These are phyloP conservation scores for Solenopsis invicta DNA, from an alignment of 1,140 invertebrate species.

Conservation along the genomic window DNA sequence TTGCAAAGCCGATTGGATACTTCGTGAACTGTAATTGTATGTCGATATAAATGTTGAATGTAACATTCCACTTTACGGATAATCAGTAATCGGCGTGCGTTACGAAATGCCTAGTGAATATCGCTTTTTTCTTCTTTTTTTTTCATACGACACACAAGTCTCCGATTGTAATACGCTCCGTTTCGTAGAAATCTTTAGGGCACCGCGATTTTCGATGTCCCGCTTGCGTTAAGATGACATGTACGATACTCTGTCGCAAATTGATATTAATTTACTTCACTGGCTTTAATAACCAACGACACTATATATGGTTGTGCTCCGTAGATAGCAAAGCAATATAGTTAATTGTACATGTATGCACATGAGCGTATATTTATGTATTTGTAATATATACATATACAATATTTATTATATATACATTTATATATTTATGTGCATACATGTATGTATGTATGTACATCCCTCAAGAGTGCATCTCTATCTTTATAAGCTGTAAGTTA, in stretches of 20 bases:
- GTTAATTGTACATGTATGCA: slow-evolving; percentile 42
- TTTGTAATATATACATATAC: slow-evolving; percentile 10
- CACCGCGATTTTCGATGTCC: slow-evolving; percentile 13
- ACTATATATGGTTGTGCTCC: slow-evolving; percentile 71
- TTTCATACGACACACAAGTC: neutral
- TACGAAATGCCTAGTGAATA: slow-evolving; percentile 43
- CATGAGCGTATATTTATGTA: neutral
- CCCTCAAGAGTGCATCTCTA: slow-evolving; percentile 27
- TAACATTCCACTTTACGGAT: slow-evolving; percentile 65
- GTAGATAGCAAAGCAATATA: slow-evolving; percentile 69
- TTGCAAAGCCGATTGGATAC: slow-evolving; percentile 37
- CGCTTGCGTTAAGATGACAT: neutral
- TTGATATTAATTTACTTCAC: slow-evolving; percentile 67
- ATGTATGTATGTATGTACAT: slow-evolving; percentile 24
- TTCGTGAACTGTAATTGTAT: slow-evolving; percentile 48
- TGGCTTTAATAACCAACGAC: slow-evolving; percentile 61
- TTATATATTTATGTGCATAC: neutral
- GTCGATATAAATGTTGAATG: slow-evolving; percentile 63
- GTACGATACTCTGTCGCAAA: slow-evolving; percentile 46
- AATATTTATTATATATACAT: neutral
- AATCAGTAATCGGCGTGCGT: slow-evolving; percentile 46
- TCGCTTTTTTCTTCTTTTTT: neutral
- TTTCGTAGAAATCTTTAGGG: slow-evolving; percentile 1
- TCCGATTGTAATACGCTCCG: neutral
- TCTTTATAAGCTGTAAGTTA: slow-evolving; percentile 67